phyloP scores from a whole-genome alignment of 2,113 vertebrate species.

The Cyanistes caeruleus region DNA sequence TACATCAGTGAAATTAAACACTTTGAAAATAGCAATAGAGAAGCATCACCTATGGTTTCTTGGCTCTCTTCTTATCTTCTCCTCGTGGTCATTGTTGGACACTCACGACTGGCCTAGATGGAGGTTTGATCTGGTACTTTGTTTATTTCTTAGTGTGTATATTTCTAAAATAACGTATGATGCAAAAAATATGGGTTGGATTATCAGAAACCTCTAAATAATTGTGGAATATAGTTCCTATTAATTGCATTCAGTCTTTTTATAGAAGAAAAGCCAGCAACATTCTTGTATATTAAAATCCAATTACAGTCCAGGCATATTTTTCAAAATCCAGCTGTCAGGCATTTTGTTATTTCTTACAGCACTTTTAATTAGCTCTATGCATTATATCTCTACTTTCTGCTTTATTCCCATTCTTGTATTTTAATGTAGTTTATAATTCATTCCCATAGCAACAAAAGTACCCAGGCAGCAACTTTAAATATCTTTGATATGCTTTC shows the following conservation, averaged over 20 bases:
- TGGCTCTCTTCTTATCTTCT: background rate
- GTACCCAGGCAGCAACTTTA: slow-evolving; percentile 4
- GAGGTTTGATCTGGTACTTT: background rate
- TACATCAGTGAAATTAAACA: background rate
- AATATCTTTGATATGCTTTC: background rate
- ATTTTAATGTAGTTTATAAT: background rate
- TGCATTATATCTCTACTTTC: background rate
- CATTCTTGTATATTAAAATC: background rate
- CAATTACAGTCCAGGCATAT: background rate
- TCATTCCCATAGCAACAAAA: slow-evolving; percentile 14
- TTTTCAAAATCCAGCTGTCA: slow-evolving; percentile 5
- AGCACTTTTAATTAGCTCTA: slow-evolving; percentile 25
- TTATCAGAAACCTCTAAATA: background rate
- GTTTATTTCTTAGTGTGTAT: background rate
- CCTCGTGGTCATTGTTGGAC: background rate
- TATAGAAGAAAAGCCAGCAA: background rate
- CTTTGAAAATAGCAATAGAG: background rate
- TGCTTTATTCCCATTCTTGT: slow-evolving; percentile 4
- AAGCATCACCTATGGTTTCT: background rate
- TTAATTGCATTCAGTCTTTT: background rate
- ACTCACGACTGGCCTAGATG: background rate
- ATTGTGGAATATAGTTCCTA: background rate
- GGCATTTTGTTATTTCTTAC: slow-evolving; percentile 4
- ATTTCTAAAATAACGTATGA: background rate
- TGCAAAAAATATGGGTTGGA: background rate